phyloP scores from a whole-genome alignment of 2,113 vertebrate species.

The Paedocypris sp. region DNA sequence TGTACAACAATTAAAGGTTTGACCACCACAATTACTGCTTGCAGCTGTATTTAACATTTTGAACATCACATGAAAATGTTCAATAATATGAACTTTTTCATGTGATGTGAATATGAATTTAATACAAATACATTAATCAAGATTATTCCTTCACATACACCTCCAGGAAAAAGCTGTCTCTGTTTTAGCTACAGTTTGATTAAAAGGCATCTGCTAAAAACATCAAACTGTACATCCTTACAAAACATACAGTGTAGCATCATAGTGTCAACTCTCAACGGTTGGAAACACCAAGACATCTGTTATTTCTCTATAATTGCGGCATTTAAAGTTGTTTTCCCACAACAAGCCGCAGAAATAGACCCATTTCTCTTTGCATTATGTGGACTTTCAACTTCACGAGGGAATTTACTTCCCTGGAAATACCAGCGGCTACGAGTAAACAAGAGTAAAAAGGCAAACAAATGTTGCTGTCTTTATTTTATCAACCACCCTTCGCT shows the following conservation, averaged over 20 bases:
- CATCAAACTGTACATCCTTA: neutral
- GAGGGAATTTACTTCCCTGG: conserved; percentile 17
- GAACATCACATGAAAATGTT: too few relatives aligned
- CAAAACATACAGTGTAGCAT: neutral
- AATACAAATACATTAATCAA: too few relatives aligned
- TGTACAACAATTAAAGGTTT: too few relatives aligned
- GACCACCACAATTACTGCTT: too few relatives aligned
- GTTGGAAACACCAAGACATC: neutral
- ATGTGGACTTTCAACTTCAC: conserved; percentile 28
- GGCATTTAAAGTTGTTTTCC: conserved; percentile 1
- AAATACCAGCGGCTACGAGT: conserved; percentile 20
- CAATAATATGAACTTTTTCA: too few relatives aligned
- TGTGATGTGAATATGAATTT: too few relatives aligned
- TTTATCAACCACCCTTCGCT: conserved; percentile 4
- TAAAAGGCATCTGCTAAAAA: conserved; percentile 8
- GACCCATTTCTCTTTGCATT: neutral
- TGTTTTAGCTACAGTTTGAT: neutral
- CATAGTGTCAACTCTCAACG: neutral
- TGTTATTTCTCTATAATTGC: conserved; percentile 4
- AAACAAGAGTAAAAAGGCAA: conserved; percentile 34
- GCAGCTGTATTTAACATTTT: too few relatives aligned
- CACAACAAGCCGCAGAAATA: conserved; percentile 8
- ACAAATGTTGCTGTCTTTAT: conserved; percentile 37
- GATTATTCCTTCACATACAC: too few relatives aligned
- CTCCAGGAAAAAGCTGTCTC: too few relatives aligned